These are phyloP conservation scores for Danio rerio DNA, from an alignment of 2,113 vertebrate species.

Conservation along the genomic window DNA sequence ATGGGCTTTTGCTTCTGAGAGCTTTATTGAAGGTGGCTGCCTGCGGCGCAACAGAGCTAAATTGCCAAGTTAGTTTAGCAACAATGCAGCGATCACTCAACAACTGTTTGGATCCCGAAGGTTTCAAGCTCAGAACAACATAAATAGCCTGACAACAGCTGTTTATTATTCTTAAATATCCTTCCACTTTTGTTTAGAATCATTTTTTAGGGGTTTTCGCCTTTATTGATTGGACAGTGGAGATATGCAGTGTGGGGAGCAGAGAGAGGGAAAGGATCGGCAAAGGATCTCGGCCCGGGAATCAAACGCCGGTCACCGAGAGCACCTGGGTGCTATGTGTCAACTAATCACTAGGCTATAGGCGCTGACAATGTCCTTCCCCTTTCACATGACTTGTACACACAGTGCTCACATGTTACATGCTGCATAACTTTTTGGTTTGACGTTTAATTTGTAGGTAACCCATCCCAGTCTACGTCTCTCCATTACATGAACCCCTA, in stretches of 20 bases:
- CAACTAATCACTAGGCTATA: too few relatives aligned
- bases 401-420: neutral
- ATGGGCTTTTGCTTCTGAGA: neutral
- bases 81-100: slow-evolving; percentile 2
- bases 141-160: slow-evolving; percentile 15
- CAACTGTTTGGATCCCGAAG: slow-evolving; percentile 1
- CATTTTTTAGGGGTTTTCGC: too few relatives aligned
- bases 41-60: neutral
- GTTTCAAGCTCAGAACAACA: neutral
- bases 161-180: neutral
- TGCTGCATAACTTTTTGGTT: neutral
- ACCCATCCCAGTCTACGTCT: slow-evolving; percentile 91
- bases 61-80: slow-evolving; percentile 38
- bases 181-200: too few relatives aligned
- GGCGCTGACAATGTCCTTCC: neutral
- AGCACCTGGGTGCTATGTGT: too few relatives aligned
- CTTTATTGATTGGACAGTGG: too few relatives aligned
- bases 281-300: too few relatives aligned
- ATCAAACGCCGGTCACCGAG: too few relatives aligned
- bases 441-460: slow-evolving; percentile 69
- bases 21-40: slow-evolving; percentile 26
- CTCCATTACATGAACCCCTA: slow-evolving; percentile 97
- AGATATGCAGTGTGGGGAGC: too few relatives aligned
- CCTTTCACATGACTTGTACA: neutral
- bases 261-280: too few relatives aligned